phyloP scores from a whole-genome alignment of 2,113 vertebrate genomes.

The Emydura subglobosa region DNA sequence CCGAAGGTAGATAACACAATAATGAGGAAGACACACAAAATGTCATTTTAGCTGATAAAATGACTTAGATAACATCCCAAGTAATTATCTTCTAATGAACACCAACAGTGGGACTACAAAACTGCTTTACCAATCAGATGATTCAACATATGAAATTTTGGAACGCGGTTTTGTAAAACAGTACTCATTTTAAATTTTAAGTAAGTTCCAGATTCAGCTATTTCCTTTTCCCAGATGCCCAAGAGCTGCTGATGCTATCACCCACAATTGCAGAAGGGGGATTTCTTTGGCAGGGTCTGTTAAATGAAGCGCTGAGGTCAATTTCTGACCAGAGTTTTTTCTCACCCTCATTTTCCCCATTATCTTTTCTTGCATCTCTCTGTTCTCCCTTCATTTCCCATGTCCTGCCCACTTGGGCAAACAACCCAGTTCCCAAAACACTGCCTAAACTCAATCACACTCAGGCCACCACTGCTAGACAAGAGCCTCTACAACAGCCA shows the following conservation, averaged over 20 bases:
- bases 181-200: neutral
- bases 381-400: neutral
- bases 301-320: neutral
- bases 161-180: conserved; percentile 16
- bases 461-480: neutral
- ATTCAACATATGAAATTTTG: neutral
- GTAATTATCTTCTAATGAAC: conserved; percentile 5
- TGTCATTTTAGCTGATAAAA: neutral
- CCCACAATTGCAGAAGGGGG: neutral
- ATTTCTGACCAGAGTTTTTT: neutral
- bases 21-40: neutral
- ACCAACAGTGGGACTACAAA: neutral
- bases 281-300: neutral
- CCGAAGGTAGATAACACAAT: neutral
- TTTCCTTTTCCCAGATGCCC: neutral
- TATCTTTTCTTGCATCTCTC: neutral
- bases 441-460: neutral
- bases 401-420: neutral
- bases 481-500: neutral
- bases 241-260: neutral
- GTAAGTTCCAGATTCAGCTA: neutral
- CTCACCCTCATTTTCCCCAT: neutral
- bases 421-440: neutral
- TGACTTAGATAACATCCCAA: conserved; percentile 2
- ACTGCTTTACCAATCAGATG: neutral